These are phyloP conservation scores for Bombus picipes DNA, from an alignment of 1,140 invertebrate species.

Conservation along the genomic window DNA sequence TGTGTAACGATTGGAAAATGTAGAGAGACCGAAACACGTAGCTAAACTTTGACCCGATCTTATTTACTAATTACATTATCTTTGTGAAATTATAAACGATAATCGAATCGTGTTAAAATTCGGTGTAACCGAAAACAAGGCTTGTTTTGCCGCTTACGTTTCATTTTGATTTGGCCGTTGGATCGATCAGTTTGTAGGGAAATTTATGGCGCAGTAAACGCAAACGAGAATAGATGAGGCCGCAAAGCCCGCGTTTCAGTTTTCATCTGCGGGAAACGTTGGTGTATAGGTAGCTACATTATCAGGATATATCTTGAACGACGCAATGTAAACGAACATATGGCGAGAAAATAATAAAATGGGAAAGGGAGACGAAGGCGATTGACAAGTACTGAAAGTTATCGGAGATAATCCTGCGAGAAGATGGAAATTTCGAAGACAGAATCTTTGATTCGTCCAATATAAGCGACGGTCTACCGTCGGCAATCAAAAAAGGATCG, in stretches of 20 bases:
- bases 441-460: conserved; percentile 38
- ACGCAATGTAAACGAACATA: conserved; percentile 22
- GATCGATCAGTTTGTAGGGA: conserved; percentile 37
- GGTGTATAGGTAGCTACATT: conserved; percentile 29
- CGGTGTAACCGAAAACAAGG: neutral
- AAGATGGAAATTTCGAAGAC: conserved; percentile 34
- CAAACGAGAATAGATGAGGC: conserved; percentile 54
- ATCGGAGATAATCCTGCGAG: conserved; percentile 20
- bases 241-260: conserved; percentile 46
- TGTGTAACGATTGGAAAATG: no score
- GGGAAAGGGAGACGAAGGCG: neutral
- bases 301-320: conserved; percentile 30
- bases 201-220: conserved; percentile 45
- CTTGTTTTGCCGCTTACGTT: conserved; percentile 12
- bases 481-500: conserved; percentile 76
- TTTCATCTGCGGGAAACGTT: conserved; percentile 29
- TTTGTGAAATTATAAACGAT: neutral
- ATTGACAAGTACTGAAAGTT: conserved; percentile 29
- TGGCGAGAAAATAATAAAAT: conserved; percentile 7
- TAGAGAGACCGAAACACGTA: no score
- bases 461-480: conserved; percentile 46
- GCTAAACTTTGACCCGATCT: no score
- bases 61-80: no score
- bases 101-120: neutral
- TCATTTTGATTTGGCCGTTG: conserved; percentile 42